Conservation (phyloP, 2,113 vertebrate species). For the Trachemys scripta region DNA sequence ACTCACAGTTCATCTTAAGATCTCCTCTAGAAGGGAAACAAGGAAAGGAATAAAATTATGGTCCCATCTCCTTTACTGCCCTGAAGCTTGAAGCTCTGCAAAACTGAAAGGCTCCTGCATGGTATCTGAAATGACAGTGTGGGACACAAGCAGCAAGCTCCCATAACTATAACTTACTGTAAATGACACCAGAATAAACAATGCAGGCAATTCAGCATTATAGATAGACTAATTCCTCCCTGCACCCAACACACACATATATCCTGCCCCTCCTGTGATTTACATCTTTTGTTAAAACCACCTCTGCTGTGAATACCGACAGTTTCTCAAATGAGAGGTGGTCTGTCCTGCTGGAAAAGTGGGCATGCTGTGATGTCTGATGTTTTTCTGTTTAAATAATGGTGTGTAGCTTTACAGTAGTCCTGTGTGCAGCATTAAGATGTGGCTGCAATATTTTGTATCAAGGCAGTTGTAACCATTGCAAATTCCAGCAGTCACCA, state of each 20-base stretch:
- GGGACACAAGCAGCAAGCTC: not conserved
- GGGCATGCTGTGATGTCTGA: not conserved
- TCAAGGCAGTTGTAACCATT: too few species aligned
- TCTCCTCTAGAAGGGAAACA: not conserved
- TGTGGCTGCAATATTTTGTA: not conserved
- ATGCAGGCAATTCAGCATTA: not conserved
- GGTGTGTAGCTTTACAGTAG: not conserved
- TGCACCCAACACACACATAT: rapidly evolving
- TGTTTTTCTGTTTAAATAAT: not conserved
- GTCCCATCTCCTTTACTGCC: not conserved
- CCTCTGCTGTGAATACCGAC: not conserved
- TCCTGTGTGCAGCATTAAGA: not conserved
- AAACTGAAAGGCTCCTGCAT: not conserved
- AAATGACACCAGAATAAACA: not conserved
- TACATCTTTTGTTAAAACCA: not conserved
- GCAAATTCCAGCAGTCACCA: not conserved
- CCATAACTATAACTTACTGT: not conserved
- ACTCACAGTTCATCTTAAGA: not conserved
- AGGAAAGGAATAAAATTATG: not conserved
- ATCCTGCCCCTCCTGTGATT: not conserved
- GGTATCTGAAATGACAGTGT: not conserved
- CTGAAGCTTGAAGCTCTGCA: not conserved
- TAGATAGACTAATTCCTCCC: not conserved
- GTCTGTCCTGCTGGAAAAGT: not conserved
- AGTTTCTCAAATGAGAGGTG: not conserved